A percentile compares a stretch with the other conserved stretches of the same genome.
These are phyloP conservation scores for Drosophila paucipuncta DNA, from an alignment of 2,888 invertebrate genomes.

Conservation along the genomic window DNA sequence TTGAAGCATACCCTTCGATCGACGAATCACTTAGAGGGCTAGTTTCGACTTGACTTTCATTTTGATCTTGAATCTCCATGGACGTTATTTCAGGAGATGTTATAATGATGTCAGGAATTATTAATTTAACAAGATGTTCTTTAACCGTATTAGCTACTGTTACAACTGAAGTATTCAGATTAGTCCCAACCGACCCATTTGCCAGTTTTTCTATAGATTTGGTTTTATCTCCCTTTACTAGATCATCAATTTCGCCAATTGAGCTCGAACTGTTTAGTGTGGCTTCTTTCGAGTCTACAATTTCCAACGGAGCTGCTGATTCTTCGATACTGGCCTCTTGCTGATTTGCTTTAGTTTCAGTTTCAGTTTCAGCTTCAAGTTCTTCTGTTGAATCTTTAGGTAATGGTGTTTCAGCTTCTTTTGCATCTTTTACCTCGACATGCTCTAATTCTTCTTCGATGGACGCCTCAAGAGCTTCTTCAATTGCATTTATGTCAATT, in stretches of 20 bases:
- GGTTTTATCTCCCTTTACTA: neutral
- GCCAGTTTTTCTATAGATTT: neutral
- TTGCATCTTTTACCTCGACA: neutral
- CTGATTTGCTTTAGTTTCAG: neutral
- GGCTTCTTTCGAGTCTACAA: neutral
- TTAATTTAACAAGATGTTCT: neutral
- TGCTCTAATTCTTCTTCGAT: neutral
- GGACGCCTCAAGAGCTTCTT: neutral
- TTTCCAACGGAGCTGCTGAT: neutral
- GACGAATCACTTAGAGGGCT: neutral
- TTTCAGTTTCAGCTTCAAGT: neutral
- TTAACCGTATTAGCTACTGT: neutral
- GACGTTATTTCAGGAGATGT: neutral
- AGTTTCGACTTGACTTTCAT: neutral
- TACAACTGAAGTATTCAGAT: neutral
- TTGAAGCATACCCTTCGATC: neutral
- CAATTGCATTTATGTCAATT: neutral
- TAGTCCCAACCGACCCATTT: neutral
- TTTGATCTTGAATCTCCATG: neutral
- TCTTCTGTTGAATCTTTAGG: neutral
- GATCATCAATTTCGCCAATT: neutral
- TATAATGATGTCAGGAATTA: neutral
- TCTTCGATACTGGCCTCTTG: neutral
- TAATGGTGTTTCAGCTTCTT: neutral
- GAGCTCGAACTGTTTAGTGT: conserved; percentile 1